Conservation (phyloP, 2,113 vertebrate species). For the Rana temporaria region DNA sequence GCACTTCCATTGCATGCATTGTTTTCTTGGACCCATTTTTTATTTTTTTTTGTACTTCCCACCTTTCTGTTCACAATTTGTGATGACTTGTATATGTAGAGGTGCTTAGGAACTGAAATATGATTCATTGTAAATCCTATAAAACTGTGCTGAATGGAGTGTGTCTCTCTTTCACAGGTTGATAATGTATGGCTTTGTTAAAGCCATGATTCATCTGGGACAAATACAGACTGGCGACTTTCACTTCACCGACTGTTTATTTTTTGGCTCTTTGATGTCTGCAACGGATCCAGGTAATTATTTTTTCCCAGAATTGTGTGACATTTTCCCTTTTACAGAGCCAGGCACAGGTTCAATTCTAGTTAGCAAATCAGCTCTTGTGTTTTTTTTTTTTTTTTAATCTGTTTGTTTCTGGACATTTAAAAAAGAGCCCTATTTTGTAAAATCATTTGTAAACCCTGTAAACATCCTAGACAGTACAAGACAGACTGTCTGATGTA, state of each 20-base stretch:
- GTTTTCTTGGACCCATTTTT: too few species aligned
- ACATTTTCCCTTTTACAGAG: constrained; percentile 13
- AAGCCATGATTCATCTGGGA: constrained; percentile 75
- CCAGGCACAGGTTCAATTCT: background rate
- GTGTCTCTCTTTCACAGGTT: constrained; percentile 73
- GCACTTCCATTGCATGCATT: too few species aligned
- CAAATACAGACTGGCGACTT: constrained; percentile 75
- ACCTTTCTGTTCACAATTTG: background rate
- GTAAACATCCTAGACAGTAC: constrained; percentile 14
- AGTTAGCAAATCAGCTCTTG: constrained; percentile 7
- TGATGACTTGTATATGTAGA: background rate
- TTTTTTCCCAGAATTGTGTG: background rate
- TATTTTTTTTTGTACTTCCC: too few species aligned
- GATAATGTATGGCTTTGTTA: constrained; percentile 83
- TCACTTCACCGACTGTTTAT: constrained; percentile 83
- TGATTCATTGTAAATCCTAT: background rate
- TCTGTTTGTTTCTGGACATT: background rate
- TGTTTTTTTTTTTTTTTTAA: constrained; percentile 1
- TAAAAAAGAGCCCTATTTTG: background rate
- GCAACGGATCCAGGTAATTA: constrained; percentile 86
- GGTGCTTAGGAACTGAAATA: background rate
- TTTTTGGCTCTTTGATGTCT: constrained; percentile 86
- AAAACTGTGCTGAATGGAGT: background rate
- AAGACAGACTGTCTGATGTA: constrained; percentile 20
- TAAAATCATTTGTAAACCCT: constrained; percentile 17